Conservation (phyloP, 2,888 invertebrate genomes). For the Diogma glabrata region DNA sequence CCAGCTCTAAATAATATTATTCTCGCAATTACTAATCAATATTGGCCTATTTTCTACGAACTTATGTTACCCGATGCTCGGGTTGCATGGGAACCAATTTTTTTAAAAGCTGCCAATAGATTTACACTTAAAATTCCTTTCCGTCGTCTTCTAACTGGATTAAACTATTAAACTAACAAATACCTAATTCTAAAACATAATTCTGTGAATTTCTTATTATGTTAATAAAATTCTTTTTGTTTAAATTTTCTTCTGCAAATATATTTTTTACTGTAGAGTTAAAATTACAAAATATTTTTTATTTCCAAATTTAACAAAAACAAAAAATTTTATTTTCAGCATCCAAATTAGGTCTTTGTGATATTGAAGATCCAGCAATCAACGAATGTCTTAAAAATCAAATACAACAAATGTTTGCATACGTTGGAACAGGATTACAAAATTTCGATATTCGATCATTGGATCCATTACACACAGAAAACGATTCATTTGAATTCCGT, state of each 20-base stretch:
- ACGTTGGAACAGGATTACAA: conserved; percentile 31
- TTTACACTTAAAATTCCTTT: background rate
- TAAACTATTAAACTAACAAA: too few species aligned
- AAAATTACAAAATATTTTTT: too few species aligned
- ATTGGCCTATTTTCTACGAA: conserved; percentile 42
- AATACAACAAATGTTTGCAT: conserved; percentile 39
- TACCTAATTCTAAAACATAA: too few species aligned
- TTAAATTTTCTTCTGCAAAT: too few species aligned
- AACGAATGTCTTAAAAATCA: conserved; percentile 47
- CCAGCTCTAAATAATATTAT: conserved; percentile 52
- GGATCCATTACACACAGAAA: conserved; percentile 30
- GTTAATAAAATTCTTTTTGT: too few species aligned
- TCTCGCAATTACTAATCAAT: conserved; percentile 41
- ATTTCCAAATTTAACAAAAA: too few species aligned
- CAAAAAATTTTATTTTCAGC: too few species aligned
- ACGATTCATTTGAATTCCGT: conserved; percentile 27
- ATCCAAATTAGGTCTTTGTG: too few species aligned
- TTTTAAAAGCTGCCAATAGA: background rate
- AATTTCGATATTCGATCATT: conserved; percentile 31
- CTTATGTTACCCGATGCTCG: conserved; percentile 38
- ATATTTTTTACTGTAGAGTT: too few species aligned
- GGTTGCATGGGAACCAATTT: conserved; percentile 29
- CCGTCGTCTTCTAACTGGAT: background rate
- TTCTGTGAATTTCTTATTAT: too few species aligned
- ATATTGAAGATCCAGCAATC: conserved; percentile 43